phyloP scores from a whole-genome alignment of 2,888 invertebrate species.

The Agrotis exclamationis region DNA sequence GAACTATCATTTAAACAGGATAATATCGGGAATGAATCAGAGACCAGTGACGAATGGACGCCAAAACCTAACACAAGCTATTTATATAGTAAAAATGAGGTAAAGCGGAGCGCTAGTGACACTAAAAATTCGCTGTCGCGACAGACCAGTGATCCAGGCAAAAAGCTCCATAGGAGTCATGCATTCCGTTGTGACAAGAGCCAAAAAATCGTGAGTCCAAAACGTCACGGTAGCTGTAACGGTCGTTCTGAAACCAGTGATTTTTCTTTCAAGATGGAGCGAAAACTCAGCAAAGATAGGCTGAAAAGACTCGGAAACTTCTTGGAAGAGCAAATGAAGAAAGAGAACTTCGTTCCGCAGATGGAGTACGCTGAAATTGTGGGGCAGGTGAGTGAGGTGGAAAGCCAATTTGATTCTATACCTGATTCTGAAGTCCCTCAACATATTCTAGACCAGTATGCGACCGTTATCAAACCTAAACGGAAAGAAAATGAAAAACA shows the following conservation, averaged over 20 bases:
- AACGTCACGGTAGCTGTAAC: slow-evolving; percentile 84
- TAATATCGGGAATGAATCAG: slow-evolving; percentile 65
- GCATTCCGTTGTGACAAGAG: slow-evolving; percentile 91
- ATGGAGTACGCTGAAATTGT: slow-evolving; percentile 55
- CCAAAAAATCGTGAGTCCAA: slow-evolving; percentile 78
- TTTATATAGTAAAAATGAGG: slow-evolving; percentile 81
- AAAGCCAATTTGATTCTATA: slow-evolving; percentile 71
- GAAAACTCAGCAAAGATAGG: slow-evolving; percentile 83
- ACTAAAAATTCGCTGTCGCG: slow-evolving; percentile 81
- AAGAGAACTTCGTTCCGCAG: slow-evolving; percentile 81
- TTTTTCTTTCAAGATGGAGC: slow-evolving; percentile 81
- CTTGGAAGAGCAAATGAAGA: slow-evolving; percentile 86
- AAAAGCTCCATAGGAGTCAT: slow-evolving; percentile 91
- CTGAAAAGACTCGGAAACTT: slow-evolving; percentile 83
- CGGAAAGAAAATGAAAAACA: slow-evolving; percentile 77
- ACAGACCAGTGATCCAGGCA: slow-evolving; percentile 89
- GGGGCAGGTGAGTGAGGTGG: slow-evolving; percentile 65
- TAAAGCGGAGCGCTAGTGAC: slow-evolving; percentile 77
- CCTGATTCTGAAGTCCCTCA: slow-evolving; percentile 85
- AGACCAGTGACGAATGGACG: slow-evolving; percentile 67
- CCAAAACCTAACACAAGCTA: slow-evolving; percentile 83
- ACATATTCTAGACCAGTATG: slow-evolving; percentile 88
- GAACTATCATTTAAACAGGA: slow-evolving; percentile 64
- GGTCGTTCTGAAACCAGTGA: slow-evolving; percentile 83
- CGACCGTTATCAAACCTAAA: slow-evolving; percentile 85